These are phyloP conservation scores for Hyles euphorbiae DNA, from an alignment of 1,140 invertebrate genomes.

Conservation along the genomic window DNA sequence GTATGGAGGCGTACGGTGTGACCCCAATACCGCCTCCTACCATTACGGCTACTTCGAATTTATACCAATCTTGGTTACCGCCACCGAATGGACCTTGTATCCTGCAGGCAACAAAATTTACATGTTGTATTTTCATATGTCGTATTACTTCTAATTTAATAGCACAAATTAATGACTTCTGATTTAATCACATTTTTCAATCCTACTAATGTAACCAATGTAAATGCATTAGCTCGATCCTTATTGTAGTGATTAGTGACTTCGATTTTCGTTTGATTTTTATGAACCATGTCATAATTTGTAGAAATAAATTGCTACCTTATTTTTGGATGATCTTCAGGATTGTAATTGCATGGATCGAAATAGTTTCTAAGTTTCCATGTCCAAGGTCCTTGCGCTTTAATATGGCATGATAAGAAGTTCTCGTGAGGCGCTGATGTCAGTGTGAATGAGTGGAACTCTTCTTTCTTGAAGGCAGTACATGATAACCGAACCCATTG, in stretches of 20 bases:
- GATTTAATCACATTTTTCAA: no score
- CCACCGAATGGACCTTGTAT: constrained; percentile 99
- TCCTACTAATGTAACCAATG: no score
- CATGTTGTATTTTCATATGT: no score
- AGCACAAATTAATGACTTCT: neutral
- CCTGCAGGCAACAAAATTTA: constrained; percentile 67
- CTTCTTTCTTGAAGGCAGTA: constrained; percentile 92
- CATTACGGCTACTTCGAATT: constrained; percentile 98
- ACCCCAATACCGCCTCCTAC: constrained; percentile 99
- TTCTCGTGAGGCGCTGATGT: constrained; percentile 99
- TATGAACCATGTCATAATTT: no score
- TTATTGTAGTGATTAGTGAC: no score
- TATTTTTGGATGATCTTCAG: constrained; percentile 90
- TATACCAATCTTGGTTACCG: constrained; percentile 99
- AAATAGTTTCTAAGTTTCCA: constrained; percentile 99
- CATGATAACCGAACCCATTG: constrained; percentile 95
- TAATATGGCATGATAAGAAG: constrained; percentile 97
- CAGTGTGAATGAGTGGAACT: constrained; percentile 98
- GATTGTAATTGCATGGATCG: constrained; percentile 94
- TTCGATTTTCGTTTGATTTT: no score
- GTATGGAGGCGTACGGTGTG: constrained; percentile 98
- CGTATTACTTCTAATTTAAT: neutral
- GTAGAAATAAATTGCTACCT: no score
- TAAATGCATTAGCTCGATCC: no score
- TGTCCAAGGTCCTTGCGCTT: constrained; percentile 99